These are phyloP conservation scores for Micropoecilia bifurca DNA, from an alignment of 2,797 vertebrate genomes.

Conservation along the genomic window DNA sequence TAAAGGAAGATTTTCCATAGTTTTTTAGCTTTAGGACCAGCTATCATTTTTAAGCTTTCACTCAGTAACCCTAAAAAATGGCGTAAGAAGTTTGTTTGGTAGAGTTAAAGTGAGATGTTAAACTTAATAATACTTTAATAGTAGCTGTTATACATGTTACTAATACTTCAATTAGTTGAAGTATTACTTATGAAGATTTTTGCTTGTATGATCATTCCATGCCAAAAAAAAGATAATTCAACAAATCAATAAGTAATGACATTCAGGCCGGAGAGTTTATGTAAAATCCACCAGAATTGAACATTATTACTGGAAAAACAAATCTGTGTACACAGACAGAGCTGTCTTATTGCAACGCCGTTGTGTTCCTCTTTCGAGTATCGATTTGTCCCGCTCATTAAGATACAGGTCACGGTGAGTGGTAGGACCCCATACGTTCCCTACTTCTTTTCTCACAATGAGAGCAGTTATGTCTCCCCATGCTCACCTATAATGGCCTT, in stretches of 20 bases:
- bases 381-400: slow-evolving; percentile 79
- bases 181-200: background rate
- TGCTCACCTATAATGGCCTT: slow-evolving; percentile 66
- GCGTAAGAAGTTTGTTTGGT: background rate
- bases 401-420: slow-evolving; percentile 73
- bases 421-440: slow-evolving; percentile 54
- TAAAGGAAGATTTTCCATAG: slow-evolving; percentile 68
- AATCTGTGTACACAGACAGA: background rate
- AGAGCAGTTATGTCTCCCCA: slow-evolving; percentile 64
- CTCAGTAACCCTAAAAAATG: background rate
- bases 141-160: background rate
- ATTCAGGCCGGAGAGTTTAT: background rate
- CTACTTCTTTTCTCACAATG: slow-evolving; percentile 68
- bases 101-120: background rate
- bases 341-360: slow-evolving; percentile 34
- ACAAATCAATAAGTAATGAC: background rate
- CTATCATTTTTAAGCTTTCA: slow-evolving; percentile 8
- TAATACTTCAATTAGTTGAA: background rate
- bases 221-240: background rate
- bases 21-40: slow-evolving; percentile 31
- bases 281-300: background rate
- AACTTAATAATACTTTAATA: background rate
- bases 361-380: slow-evolving; percentile 65
- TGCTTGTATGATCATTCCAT: background rate
- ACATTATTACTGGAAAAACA: slow-evolving; percentile 30